Evolutionary conservation across 92 coral and sea anemone genomes (phyloP).

Genomic region (Bergia puertoricense): DNA sequence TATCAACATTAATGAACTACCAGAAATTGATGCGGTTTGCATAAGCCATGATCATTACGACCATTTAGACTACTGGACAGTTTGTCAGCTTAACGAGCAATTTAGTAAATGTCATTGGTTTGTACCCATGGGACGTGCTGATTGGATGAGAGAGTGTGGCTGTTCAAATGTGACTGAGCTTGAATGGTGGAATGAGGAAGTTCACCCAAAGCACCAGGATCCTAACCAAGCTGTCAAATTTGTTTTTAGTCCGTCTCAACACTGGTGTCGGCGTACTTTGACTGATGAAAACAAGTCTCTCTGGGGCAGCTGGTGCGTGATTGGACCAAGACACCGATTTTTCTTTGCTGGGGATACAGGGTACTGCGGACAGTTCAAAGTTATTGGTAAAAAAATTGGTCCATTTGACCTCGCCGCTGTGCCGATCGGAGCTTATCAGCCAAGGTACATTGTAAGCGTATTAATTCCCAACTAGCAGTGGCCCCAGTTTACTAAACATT

Average conservation of each 20-base stretch:
- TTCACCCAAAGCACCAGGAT: constrained; percentile 38
- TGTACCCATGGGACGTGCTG: constrained; percentile 77
- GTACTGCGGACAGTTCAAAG: constrained; percentile 71
- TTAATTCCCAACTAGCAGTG: too few species aligned
- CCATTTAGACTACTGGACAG: constrained; percentile 76
- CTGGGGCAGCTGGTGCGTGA: constrained; percentile 91
- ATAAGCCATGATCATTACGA: constrained; percentile 92
- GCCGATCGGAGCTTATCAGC: constrained; percentile 93
- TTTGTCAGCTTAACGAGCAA: constrained; percentile 57
- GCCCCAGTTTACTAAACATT: too few species aligned
- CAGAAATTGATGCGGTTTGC: constrained; percentile 86
- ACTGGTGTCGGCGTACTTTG: constrained; percentile 81
- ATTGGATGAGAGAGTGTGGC: constrained; percentile 83
- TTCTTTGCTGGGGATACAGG: constrained; percentile 94
- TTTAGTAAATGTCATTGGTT: constrained; percentile 76
- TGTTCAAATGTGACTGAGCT: constrained; percentile 77
- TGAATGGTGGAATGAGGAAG: constrained; percentile 83
- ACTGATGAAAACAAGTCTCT: constrained; percentile 72
- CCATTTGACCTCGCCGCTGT: constrained; percentile 93
- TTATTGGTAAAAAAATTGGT: constrained; percentile 83
- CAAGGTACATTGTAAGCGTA: constrained; percentile 46
- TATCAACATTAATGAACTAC: constrained; percentile 70
- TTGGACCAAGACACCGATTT: constrained; percentile 71
- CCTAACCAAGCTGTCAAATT: constrained; percentile 54
- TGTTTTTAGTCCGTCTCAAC: constrained; percentile 85